Evolutionary conservation across 2,888 invertebrate genomes (phyloP), one percentile per base, ranked within the genome.

Genomic region (Drosophila picticornis): DNA sequence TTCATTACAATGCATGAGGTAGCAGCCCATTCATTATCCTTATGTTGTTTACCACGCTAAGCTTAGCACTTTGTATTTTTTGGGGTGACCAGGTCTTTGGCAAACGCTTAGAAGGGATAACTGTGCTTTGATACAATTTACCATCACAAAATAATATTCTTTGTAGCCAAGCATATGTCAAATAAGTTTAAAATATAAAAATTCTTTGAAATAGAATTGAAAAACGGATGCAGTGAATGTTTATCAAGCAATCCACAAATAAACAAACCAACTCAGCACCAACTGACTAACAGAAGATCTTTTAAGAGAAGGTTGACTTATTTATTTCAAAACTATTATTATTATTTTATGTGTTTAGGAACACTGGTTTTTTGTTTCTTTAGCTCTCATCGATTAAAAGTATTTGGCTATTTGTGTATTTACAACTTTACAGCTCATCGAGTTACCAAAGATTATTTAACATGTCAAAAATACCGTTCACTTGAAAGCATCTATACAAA

Each of bases 181-280:
- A 46, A 7, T 16, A 22, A 16, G 7, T 46, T 16, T 46, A 1
- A 22, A 16, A 22, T 13, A 16, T 22, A 2, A 0, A 48, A 40
- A 63, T 84, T 76, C 82, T 80, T 80, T 77, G 70, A 84, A 77
- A 80, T 83, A 77, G 76, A 80, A 71, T 85, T 77, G 83, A 85
- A 85, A 80, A 82, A 80, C 84, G 79, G 75, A 80, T 82, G 80
- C 80, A 83, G 77, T 83, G 84, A 80, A 82, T 86, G 57, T 77
- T 78, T 67, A 77, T 43, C 25, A 9, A 5, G 9, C 48, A 16
- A 4, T 27, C 4, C 19, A 10, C 48, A 29, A 1, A 50, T 29
- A 50, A 19, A 2, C 0, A 16, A 27, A 0, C 2, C 2, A 31
- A 2, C 36, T 36, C 0, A 0, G 2, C 6, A 0, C 5, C 2